These are phyloP conservation scores for Hemithea aestivaria DNA, from an alignment of 2,888 invertebrate genomes.

Conservation along the genomic window DNA sequence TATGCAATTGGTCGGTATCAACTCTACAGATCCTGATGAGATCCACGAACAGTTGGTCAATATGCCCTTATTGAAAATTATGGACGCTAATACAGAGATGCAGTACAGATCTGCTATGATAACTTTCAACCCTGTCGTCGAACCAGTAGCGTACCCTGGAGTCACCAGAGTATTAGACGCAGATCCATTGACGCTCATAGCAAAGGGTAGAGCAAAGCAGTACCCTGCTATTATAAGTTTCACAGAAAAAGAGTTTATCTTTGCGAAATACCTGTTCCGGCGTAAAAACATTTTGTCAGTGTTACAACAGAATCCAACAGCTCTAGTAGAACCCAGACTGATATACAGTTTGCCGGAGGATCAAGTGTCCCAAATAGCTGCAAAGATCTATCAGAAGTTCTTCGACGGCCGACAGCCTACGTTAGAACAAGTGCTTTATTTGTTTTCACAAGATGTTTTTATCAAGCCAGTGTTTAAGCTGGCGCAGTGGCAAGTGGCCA, in stretches of 20 bases:
- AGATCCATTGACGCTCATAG: constrained; percentile 33
- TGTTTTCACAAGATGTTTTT: constrained; percentile 22
- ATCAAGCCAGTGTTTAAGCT: constrained; percentile 35
- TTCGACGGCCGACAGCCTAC: constrained; percentile 23
- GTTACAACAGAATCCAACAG: constrained; percentile 6
- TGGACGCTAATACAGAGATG: constrained; percentile 28
- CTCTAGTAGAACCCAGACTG: constrained; percentile 22
- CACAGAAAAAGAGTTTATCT: constrained; percentile 26
- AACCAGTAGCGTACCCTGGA: constrained; percentile 23
- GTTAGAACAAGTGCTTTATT: constrained; percentile 21
- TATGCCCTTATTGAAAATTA: constrained; percentile 37
- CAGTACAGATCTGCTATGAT: constrained; percentile 26
- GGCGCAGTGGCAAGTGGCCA: constrained; percentile 26
- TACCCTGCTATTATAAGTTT: constrained; percentile 34
- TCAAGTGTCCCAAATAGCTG: constrained; percentile 20
- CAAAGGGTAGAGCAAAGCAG: constrained; percentile 33
- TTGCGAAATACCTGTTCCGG: constrained; percentile 2
- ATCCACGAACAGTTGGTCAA: constrained; percentile 29
- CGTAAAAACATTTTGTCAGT: constrained; percentile 1
- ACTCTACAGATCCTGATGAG: constrained; percentile 30
- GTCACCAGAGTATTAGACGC: constrained; percentile 33
- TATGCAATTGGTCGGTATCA: constrained; percentile 55
- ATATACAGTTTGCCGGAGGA: constrained; percentile 18
- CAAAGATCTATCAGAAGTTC: constrained; percentile 24
- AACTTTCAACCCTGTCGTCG: constrained; percentile 34